phyloP scores from a whole-genome alignment of 2,888 invertebrate species.

The Trissonchulus latispiculum region DNA sequence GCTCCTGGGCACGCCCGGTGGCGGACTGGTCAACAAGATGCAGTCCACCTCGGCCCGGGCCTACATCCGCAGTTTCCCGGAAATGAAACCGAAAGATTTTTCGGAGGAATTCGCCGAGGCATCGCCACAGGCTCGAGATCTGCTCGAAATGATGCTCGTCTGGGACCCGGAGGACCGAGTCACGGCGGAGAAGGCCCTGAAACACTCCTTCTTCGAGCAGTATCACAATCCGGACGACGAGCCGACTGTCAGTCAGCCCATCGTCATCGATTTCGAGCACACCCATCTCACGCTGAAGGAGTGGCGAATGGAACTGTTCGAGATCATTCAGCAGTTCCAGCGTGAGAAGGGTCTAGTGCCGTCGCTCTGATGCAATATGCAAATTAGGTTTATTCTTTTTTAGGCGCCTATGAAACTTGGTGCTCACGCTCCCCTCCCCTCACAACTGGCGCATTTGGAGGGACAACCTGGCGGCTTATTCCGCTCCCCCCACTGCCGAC shows the following conservation, averaged over 20 bases:
- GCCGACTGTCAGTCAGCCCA: conserved; percentile 2
- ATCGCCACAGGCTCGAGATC: conserved; percentile 5
- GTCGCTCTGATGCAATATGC: too few relatives aligned
- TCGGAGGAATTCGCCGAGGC: background rate
- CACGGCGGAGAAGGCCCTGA: conserved; percentile 14
- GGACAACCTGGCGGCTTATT: too few relatives aligned
- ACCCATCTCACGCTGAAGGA: background rate
- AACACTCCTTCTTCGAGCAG: conserved; percentile 8
- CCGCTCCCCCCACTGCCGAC: too few relatives aligned
- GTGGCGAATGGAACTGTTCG: conserved; percentile 1
- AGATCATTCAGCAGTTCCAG: background rate
- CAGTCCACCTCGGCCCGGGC: background rate
- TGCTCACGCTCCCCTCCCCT: too few relatives aligned
- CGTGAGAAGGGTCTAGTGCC: too few relatives aligned
- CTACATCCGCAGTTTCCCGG: conserved; percentile 6
- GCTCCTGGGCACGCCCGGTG: conserved; percentile 11
- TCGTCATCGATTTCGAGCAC: conserved; percentile 9
- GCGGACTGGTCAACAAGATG: conserved; percentile 7
- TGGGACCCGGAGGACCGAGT: conserved; percentile 16
- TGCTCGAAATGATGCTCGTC: conserved; percentile 5
- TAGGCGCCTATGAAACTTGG: too few relatives aligned
- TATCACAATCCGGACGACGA: background rate
- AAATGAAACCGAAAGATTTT: background rate
- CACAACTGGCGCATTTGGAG: too few relatives aligned
- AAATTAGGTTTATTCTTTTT: too few relatives aligned